Conservation (phyloP, 2,888 invertebrate genomes). For the Cheilosia vernalis region DNA sequence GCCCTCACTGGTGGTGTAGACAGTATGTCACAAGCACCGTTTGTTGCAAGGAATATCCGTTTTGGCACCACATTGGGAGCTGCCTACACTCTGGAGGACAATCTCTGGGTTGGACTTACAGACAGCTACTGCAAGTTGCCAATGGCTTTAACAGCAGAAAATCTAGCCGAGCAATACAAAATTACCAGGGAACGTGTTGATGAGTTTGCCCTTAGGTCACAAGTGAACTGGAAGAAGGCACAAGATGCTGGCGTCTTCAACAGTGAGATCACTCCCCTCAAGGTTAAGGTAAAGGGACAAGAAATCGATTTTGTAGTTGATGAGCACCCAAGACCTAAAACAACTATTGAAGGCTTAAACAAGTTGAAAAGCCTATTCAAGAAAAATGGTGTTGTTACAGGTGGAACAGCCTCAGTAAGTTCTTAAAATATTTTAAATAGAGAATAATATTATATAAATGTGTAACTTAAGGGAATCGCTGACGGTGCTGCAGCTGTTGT, state of each 20-base stretch:
- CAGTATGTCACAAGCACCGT: constrained; percentile 97
- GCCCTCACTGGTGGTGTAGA: constrained; percentile 96
- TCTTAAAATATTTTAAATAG: background rate
- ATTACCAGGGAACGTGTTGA: constrained; percentile 93
- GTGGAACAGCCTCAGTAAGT: constrained; percentile 95
- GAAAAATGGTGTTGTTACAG: constrained; percentile 96
- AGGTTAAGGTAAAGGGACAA: constrained; percentile 92
- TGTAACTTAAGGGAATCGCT: constrained; percentile 91
- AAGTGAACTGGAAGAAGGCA: constrained; percentile 94
- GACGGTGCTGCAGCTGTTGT: constrained; percentile 98
- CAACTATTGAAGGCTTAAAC: constrained; percentile 92
- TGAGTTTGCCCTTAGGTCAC: constrained; percentile 92
- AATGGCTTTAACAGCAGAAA: constrained; percentile 98
- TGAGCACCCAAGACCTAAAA: constrained; percentile 96
- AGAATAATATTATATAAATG: background rate
- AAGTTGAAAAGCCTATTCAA: constrained; percentile 96
- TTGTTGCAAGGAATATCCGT: constrained; percentile 91
- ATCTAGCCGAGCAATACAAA: constrained; percentile 93
- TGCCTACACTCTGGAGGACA: constrained; percentile 92
- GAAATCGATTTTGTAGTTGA: constrained; percentile 91
- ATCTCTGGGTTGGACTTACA: constrained; percentile 93
- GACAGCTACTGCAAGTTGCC: constrained; percentile 95
- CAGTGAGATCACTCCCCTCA: constrained; percentile 94
- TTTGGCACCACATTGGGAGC: constrained; percentile 94
- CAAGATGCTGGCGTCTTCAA: constrained; percentile 95